Base-by-base conservation (phyloP, 2,797 vertebrate species). In the Lagorchestes hirsutus region DNA sequence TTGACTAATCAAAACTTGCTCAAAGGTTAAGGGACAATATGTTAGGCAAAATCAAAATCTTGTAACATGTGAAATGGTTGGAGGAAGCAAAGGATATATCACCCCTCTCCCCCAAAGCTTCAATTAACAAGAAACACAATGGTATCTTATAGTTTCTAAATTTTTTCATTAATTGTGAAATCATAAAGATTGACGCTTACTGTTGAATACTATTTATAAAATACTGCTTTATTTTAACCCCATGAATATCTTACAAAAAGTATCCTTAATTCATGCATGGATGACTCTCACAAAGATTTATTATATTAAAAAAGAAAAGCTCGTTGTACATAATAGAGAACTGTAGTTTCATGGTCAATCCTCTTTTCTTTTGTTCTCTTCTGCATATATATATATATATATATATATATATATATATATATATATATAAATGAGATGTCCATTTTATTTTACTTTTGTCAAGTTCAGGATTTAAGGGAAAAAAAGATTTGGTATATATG, bases 221-320 rank as follows among this genome's bases (percentile, higher is more conserved):
- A 74, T 46, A 8, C 24, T 87, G 46, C 9, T 46, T 87, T 87
- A 82, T 82, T 24, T 82, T 87, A 87, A 50, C 40, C 40, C 9
- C 74, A 87, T 46, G 40, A 87, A 87, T 87, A 87, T 3, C 74
- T 50, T 24, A 82, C 24, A 8, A 82, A 74, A 8, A 82, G 6
- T 4, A 4, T 46, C 6, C n/a, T 82, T 82, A 46, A 40, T 82
- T 82, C 67, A 87, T 11, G 40, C 10, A 46, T 50, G 50, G 3
- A 27, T 50, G 40, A 46, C 74, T 46, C 18, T 46, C 40, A 50
- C 10, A 11, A 24, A 46, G 4, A 87, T 11, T 34, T 50, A 10
- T 87, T 24, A 82, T 82, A 82, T 46, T 82, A 82, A 82, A 82
- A 82, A 82, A 82, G 62, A 74, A 74, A 74, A 74, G n/a, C n/a